A percentile compares a stretch with the other conserved stretches of the same genome.
These are phyloP conservation scores for Panorpa germanica DNA, from an alignment of 2,888 invertebrate genomes.

Conservation along the genomic window DNA sequence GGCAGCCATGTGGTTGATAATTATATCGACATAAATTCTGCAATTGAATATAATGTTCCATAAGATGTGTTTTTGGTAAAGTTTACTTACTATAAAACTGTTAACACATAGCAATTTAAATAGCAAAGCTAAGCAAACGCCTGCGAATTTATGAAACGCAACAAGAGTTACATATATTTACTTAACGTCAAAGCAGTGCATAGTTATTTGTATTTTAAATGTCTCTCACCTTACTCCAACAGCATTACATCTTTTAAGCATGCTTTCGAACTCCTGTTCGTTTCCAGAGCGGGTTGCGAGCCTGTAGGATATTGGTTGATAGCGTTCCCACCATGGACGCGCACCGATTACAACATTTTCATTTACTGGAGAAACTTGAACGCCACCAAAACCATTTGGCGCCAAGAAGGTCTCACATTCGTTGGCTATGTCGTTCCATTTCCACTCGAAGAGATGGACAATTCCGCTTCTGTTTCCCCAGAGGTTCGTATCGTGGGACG, in stretches of 20 bases:
- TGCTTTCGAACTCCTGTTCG: slow-evolving; percentile 44
- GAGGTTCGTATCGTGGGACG: slow-evolving; percentile 29
- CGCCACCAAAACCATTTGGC: slow-evolving; percentile 42
- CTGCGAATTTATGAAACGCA: too few relatives aligned
- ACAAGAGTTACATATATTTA: too few relatives aligned
- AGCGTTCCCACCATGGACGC: slow-evolving; percentile 71
- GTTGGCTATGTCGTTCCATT: slow-evolving; percentile 43
- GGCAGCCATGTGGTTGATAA: slow-evolving; percentile 42
- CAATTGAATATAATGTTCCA: slow-evolving; percentile 3
- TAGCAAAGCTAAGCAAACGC: too few relatives aligned
- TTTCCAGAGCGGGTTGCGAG: slow-evolving; percentile 54
- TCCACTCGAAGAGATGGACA: slow-evolving; percentile 48
- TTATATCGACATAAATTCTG: slow-evolving; percentile 34
- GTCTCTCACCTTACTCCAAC: slow-evolving; percentile 56
- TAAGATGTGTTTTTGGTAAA: neutral
- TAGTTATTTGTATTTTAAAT: too few relatives aligned
- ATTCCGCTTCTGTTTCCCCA: slow-evolving; percentile 25
- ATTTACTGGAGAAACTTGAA: slow-evolving; percentile 30
- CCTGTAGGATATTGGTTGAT: slow-evolving; percentile 62
- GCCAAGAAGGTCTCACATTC: slow-evolving; percentile 47
- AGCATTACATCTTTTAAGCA: slow-evolving; percentile 56
- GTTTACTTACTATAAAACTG: too few relatives aligned
- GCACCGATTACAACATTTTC: slow-evolving; percentile 23
- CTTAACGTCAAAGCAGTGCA: too few relatives aligned
- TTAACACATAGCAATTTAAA: too few relatives aligned